Percentiles rank a stretch among this genome's conserved stretches.
These are phyloP conservation scores for Phlogophora meticulosa DNA, from an alignment of 2,888 invertebrate genomes.

Conservation along the genomic window DNA sequence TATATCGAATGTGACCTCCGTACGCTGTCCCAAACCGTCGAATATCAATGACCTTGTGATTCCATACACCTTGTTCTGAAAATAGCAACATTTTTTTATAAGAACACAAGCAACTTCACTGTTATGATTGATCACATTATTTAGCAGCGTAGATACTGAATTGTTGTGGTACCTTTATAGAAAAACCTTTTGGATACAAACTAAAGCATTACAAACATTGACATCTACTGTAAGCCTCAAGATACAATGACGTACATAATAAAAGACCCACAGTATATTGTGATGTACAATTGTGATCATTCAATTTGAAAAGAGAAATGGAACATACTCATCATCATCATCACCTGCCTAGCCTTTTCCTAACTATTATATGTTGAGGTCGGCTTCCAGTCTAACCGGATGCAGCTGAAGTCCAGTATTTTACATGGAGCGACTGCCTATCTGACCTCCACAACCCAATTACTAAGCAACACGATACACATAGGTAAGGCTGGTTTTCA, in stretches of 20 bases:
- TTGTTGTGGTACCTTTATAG: neutral
- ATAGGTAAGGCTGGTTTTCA: too few species aligned
- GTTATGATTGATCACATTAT: neutral
- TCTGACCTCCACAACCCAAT: too few species aligned
- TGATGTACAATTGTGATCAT: too few species aligned
- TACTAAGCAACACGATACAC: too few species aligned
- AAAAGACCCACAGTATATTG: neutral
- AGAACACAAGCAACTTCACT: too few species aligned
- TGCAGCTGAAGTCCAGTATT: too few species aligned
- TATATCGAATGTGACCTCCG: slow-evolving; percentile 93
- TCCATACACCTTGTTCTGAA: slow-evolving; percentile 92
- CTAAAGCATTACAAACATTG: neutral
- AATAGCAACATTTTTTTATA: slow-evolving; percentile 34
- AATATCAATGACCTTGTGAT: slow-evolving; percentile 94
- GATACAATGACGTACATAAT: neutral
- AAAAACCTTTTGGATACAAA: neutral
- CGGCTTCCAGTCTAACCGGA: too few species aligned
- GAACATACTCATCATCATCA: too few species aligned
- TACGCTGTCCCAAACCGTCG: slow-evolving; percentile 94
- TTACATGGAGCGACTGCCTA: too few species aligned
- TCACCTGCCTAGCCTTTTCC: too few species aligned
- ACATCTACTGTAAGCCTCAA: neutral
- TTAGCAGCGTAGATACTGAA: neutral
- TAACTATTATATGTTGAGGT: too few species aligned
- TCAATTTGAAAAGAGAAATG: too few species aligned